Conservation (phyloP, 2,888 invertebrate species). For the Leuctra nigra region DNA sequence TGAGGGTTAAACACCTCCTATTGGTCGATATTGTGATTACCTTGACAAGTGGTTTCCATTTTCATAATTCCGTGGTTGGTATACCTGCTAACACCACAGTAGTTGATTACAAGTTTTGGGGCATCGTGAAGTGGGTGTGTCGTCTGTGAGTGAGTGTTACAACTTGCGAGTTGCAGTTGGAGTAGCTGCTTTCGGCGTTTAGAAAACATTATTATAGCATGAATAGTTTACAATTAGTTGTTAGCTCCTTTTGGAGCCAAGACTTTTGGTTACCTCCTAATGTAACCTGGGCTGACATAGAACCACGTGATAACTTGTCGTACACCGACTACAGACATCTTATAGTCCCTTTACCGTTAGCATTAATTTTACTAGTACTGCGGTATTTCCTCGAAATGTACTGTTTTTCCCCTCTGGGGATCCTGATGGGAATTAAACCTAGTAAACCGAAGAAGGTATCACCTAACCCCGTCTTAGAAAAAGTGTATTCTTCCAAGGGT, state of each 20-base stretch:
- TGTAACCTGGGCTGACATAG: constrained; percentile 42
- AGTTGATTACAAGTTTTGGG: no score
- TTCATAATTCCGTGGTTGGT: no score
- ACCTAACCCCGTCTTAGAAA: constrained; percentile 66
- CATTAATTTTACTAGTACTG: constrained; percentile 39
- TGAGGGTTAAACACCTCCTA: no score
- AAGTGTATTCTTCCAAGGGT: constrained; percentile 53
- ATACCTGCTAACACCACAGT: no score
- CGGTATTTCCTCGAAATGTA: constrained; percentile 41
- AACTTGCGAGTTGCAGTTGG: no score
- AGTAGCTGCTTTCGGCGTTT: no score
- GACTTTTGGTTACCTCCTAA: constrained; percentile 53
- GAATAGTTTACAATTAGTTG: constrained; percentile 31
- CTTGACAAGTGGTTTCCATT: no score
- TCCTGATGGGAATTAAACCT: constrained; percentile 41
- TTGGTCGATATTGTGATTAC: no score
- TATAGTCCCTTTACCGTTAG: constrained; percentile 38
- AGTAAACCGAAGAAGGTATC: constrained; percentile 67
- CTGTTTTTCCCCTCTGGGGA: constrained; percentile 36
- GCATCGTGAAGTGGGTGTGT: constrained; percentile 10
- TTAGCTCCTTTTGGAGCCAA: constrained; percentile 69
- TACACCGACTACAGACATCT: constrained; percentile 47
- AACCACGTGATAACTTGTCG: constrained; percentile 47
- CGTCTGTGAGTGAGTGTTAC: no score
- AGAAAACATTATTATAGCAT: not conserved